These are phyloP conservation scores for Rhinatrema bivittatum DNA, from an alignment of 2,797 vertebrate species.

Conservation along the genomic window DNA sequence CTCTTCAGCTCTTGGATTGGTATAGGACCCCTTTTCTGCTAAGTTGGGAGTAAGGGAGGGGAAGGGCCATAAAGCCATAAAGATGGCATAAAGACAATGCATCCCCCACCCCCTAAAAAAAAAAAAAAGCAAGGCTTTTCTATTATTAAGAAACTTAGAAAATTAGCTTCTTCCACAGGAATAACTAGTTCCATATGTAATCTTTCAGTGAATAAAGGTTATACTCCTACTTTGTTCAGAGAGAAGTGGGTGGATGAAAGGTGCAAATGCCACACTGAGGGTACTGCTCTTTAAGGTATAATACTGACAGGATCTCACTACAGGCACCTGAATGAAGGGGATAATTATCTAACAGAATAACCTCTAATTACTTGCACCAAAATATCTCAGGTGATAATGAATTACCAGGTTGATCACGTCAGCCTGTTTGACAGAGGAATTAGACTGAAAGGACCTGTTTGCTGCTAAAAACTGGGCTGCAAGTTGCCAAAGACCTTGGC, in stretches of 20 bases:
- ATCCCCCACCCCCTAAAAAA: no score
- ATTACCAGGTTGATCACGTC: constrained; percentile 6
- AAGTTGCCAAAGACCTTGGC: constrained; percentile 13
- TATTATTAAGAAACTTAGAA: no score
- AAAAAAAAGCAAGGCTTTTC: no score
- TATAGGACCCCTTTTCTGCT: no score
- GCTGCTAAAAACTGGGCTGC: constrained; percentile 17
- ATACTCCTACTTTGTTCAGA: no score
- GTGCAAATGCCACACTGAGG: constrained; percentile 5
- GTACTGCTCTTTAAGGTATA: neutral
- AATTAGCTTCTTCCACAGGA: no score
- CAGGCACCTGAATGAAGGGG: constrained; percentile 16
- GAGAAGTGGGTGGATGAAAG: constrained; percentile 11
- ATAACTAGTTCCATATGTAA: no score
- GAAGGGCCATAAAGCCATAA: no score
- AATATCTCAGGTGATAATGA: constrained; percentile 17
- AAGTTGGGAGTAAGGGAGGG: no score
- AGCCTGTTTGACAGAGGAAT: constrained; percentile 1
- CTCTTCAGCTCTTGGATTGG: no score
- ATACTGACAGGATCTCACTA: neutral
- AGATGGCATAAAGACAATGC: no score
- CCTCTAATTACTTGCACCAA: constrained; percentile 5
- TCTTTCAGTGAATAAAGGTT: no score
- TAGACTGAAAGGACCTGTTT: constrained; percentile 12
- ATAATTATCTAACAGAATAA: constrained; percentile 10